phyloP scores from a whole-genome alignment of 2,888 invertebrate species.

The Gastrophysa polygoni region DNA sequence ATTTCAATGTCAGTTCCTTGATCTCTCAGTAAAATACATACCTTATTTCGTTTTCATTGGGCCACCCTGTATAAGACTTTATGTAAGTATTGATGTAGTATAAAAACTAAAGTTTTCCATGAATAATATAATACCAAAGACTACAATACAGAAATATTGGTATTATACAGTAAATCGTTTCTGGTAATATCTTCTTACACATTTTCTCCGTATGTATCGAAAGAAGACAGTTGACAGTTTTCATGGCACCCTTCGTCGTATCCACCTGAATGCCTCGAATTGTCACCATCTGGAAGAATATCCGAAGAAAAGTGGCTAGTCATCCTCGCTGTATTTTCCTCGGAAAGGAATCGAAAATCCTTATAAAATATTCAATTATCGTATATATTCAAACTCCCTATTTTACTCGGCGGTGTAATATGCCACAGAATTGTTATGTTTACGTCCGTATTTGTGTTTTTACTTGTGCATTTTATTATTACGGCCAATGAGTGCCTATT shows the following conservation, averaged over 20 bases:
- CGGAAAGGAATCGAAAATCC: conserved; percentile 18
- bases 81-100: too few species aligned
- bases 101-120: too few species aligned
- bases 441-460: conserved; percentile 37
- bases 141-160: too few species aligned
- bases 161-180: too few species aligned
- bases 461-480: conserved; percentile 40
- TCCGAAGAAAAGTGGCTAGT: background rate
- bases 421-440: conserved; percentile 38
- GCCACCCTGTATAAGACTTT: too few species aligned
- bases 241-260: background rate
- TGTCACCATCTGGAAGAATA: background rate
- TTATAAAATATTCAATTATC: conserved; percentile 37
- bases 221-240: too few species aligned
- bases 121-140: too few species aligned
- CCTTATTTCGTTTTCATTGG: too few species aligned
- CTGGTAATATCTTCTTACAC: too few species aligned
- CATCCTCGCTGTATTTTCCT: conserved; percentile 3
- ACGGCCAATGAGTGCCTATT: conserved; percentile 35
- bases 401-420: conserved; percentile 35
- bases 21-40: too few species aligned
- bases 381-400: conserved; percentile 36
- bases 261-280: background rate
- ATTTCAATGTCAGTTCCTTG: too few species aligned
- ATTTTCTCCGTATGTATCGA: too few species aligned